Conservation (phyloP, 2,113 vertebrate genomes). For the Mobula birostris region DNA sequence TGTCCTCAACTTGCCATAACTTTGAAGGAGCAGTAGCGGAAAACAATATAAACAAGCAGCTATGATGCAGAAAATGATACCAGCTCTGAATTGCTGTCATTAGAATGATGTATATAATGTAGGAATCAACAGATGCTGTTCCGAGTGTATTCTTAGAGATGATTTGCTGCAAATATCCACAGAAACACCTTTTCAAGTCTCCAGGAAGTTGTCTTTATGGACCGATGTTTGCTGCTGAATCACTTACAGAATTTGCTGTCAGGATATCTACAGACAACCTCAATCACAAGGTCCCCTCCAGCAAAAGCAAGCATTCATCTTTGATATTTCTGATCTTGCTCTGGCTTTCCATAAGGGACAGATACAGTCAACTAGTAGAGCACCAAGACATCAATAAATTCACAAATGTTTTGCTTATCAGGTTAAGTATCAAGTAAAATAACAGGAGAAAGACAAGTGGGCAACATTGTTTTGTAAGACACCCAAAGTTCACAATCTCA, state of each 20-base stretch:
- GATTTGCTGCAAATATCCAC: not conserved
- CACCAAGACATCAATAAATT: not conserved
- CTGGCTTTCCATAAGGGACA: not conserved
- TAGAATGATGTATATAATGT: not conserved
- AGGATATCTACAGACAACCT: not conserved
- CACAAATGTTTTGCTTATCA: not conserved
- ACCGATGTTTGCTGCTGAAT: not conserved
- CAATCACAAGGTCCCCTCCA: not conserved
- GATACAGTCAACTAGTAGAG: not conserved
- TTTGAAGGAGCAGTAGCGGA: not conserved
- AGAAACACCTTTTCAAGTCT: not conserved
- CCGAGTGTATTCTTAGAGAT: not conserved
- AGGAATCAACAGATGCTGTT: not conserved
- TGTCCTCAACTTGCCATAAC: not conserved
- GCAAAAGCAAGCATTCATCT: not conserved
- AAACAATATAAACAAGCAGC: not conserved
- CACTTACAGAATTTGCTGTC: not conserved
- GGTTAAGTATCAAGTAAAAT: not conserved
- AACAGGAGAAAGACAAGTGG: not conserved
- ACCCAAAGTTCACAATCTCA: not conserved
- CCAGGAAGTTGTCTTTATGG: not conserved
- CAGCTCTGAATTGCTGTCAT: not conserved
- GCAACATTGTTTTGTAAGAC: not conserved
- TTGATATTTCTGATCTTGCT: not conserved
- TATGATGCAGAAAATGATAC: not conserved